phyloP scores from a whole-genome alignment of 2,888 invertebrate species.

The Agriopis leucophaearia region DNA sequence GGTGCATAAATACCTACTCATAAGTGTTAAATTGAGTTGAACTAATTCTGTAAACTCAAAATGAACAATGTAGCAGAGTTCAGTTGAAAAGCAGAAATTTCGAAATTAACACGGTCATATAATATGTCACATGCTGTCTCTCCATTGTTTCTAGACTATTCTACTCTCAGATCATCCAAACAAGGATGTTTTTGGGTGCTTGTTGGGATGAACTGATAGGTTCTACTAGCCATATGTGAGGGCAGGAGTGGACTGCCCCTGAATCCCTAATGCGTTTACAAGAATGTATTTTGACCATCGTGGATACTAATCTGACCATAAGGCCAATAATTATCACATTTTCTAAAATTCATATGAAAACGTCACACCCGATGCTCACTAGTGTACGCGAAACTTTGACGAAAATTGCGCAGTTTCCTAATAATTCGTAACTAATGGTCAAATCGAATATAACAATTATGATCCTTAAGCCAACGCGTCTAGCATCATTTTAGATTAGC shows the following conservation, averaged over 20 bases:
- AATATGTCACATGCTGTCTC: neutral
- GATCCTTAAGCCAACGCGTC: conserved; percentile 2
- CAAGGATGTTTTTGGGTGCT: too few relatives aligned
- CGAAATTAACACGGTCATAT: conserved; percentile 3
- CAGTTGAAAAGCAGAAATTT: conserved; percentile 13
- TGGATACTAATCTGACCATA: too few relatives aligned
- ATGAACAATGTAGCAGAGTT: conserved; percentile 4
- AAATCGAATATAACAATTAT: neutral
- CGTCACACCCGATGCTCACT: conserved; percentile 9
- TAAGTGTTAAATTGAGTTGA: conserved; percentile 15
- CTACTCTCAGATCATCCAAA: neutral
- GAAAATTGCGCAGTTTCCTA: conserved; percentile 40
- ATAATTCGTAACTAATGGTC: conserved; percentile 12
- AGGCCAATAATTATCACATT: neutral
- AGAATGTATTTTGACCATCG: too few relatives aligned
- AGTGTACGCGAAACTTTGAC: conserved; percentile 13
- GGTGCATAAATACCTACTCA: neutral
- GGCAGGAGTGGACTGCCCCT: too few relatives aligned
- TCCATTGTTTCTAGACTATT: neutral
- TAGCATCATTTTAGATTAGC: conserved; percentile 16
- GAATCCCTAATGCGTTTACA: too few relatives aligned
- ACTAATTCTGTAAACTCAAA: conserved; percentile 14
- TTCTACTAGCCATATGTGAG: too few relatives aligned
- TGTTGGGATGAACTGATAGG: too few relatives aligned
- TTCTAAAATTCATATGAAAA: conserved; percentile 3